Percentiles rank a stretch among this genome's conserved stretches.
These are phyloP conservation scores for Thalpophila matura DNA, from an alignment of 2,888 invertebrate species.

Conservation along the genomic window DNA sequence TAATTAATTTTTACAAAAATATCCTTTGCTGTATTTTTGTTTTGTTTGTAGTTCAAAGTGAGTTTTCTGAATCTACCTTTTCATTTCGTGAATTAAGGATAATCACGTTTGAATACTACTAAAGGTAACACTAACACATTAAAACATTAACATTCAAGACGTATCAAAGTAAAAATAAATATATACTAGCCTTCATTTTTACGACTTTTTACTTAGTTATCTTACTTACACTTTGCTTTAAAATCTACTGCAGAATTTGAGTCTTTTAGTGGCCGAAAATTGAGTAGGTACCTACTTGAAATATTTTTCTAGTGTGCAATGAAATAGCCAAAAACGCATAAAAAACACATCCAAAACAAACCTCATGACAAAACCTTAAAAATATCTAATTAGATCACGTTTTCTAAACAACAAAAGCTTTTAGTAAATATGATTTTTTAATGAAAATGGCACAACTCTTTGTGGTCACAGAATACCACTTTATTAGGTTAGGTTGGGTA, in stretches of 20 bases:
- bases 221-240: neutral
- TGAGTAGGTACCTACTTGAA: too few relatives aligned
- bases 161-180: slow-evolving; percentile 22
- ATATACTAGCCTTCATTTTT: neutral
- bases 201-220: neutral
- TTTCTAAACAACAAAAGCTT: slow-evolving; percentile 70
- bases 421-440: slow-evolving; percentile 83
- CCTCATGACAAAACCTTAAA: slow-evolving; percentile 6
- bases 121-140: slow-evolving; percentile 24
- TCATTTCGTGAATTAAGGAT: slow-evolving; percentile 9
- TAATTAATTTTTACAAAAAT: neutral
- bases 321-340: neutral
- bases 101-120: slow-evolving; percentile 31
- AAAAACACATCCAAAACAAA: slow-evolving; percentile 1
- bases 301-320: too few relatives aligned
- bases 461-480: slow-evolving; percentile 78
- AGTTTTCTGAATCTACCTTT: slow-evolving; percentile 20
- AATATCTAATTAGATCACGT: slow-evolving; percentile 44
- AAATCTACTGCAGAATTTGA: neutral
- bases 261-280: neutral
- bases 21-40: neutral
- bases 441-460: slow-evolving; percentile 84
- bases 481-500: slow-evolving; percentile 85
- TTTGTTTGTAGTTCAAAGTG: neutral
- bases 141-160: slow-evolving; percentile 25